Percentiles rank a stretch among this genome's conserved stretches.
Evolutionary conservation across 2,797 vertebrate species (phyloP).

Genomic region (Melopsittacus undulatus): DNA sequence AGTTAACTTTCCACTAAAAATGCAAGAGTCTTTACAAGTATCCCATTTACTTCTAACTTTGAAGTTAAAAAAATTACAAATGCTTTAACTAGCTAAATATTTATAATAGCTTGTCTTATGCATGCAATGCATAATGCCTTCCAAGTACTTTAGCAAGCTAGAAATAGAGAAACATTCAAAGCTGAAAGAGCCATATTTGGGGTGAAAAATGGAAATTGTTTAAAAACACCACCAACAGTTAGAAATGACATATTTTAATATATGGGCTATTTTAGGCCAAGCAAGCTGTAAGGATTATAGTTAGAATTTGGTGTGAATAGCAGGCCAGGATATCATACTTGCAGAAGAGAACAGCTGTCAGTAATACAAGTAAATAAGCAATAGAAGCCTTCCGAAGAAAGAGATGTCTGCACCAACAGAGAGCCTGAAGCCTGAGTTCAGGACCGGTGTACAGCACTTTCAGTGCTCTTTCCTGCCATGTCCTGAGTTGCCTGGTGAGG

Average conservation of each 20-base stretch:
- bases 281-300: slow-evolving; percentile 33
- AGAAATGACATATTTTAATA: slow-evolving; percentile 31
- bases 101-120: slow-evolving; percentile 47
- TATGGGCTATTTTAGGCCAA: slow-evolving; percentile 44
- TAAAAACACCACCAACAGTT: slow-evolving; percentile 20
- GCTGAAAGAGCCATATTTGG: slow-evolving; percentile 52
- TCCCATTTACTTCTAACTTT: slow-evolving; percentile 12
- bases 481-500: not conserved
- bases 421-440: not conserved
- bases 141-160: slow-evolving; percentile 55
- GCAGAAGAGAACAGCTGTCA: slow-evolving; percentile 10
- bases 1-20: not conserved
- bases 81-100: slow-evolving; percentile 61
- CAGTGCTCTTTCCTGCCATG: not conserved
- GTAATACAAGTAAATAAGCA: not conserved
- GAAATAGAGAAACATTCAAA: slow-evolving; percentile 51
- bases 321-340: not conserved
- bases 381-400: not conserved
- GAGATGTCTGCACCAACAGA: not conserved
- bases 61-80: slow-evolving; percentile 29
- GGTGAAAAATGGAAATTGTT: slow-evolving; percentile 59
- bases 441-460: not conserved
- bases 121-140: slow-evolving; percentile 8
- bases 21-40: not conserved
- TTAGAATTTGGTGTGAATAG: slow-evolving; percentile 15